Percentiles rank a stretch among this genome's conserved stretches.
Evolutionary conservation across 2,797 vertebrate species (phyloP).

Genomic region (Anguilla megastoma): DNA sequence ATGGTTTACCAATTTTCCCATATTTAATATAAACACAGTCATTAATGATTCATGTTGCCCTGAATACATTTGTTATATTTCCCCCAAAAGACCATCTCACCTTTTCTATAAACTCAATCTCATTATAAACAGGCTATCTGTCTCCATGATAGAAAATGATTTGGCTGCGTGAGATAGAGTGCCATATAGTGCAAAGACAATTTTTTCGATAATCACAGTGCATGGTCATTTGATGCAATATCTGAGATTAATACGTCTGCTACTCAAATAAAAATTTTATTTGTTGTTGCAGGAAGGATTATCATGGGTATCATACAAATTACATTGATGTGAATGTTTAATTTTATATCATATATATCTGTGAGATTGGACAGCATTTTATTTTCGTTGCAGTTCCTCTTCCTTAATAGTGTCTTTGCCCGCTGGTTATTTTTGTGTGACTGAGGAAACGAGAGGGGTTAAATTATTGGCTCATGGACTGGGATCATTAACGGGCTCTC

Average conservation of each 20-base stretch:
- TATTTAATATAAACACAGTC: not conserved
- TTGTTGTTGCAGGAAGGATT: not conserved
- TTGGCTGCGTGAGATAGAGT: not conserved
- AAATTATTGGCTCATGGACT: not conserved
- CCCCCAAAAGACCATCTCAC: not conserved
- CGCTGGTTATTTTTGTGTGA: not conserved
- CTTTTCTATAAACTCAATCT: not conserved
- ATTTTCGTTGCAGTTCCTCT: not conserved
- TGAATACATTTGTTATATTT: not conserved
- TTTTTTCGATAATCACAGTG: not conserved
- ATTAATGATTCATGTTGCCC: not conserved
- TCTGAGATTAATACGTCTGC: not conserved
- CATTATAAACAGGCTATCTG: not conserved
- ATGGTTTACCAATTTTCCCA: not conserved
- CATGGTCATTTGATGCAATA: not conserved
- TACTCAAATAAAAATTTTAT: not conserved
- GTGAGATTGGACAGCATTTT: not conserved
- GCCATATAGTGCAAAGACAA: not conserved
- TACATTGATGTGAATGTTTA: not conserved
- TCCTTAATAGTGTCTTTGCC: not conserved
- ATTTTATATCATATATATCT: not conserved
- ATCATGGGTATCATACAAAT: not conserved
- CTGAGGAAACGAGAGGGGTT: not conserved
- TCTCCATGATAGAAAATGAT: not conserved
- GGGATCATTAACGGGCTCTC: not conserved